A percentile compares a stretch with the other conserved stretches of the same genome.
phyloP scores from a whole-genome alignment of 2,797 vertebrate genomes.

The Vespertilio murinus region DNA sequence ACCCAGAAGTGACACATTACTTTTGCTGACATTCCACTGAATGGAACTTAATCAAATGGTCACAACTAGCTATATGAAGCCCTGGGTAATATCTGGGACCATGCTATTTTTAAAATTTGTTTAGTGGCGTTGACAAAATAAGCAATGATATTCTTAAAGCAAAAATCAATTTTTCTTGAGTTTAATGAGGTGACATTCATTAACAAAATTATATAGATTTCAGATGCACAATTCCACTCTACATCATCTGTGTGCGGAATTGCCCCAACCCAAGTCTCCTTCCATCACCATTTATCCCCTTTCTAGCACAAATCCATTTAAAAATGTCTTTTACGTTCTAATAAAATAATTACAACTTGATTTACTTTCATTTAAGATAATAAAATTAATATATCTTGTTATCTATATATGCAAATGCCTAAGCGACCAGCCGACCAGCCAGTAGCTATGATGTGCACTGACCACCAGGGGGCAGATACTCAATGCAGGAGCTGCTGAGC shows the following conservation, averaged over 20 bases:
- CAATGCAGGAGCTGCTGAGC: too few relatives aligned
- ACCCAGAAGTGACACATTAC: neutral
- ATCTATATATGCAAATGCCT: too few relatives aligned
- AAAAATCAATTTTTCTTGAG: neutral
- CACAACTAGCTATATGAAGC: neutral
- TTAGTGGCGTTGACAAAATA: neutral
- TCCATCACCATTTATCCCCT: neutral
- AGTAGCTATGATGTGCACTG: too few relatives aligned
- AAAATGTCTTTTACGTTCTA: neutral
- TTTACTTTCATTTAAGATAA: conserved; percentile 11
- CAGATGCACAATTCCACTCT: neutral
- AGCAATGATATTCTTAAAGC: neutral
- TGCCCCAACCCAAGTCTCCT: neutral
- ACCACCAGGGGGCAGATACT: too few relatives aligned
- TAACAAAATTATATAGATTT: neutral
- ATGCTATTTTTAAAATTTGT: neutral
- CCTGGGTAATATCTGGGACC: neutral
- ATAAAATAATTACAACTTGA: conserved; percentile 13
- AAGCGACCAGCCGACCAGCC: too few relatives aligned
- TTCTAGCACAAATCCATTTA: neutral
- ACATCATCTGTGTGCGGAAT: neutral
- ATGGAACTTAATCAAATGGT: neutral
- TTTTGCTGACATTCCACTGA: neutral
- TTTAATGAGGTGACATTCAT: neutral
- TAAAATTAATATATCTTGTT: neutral